These are phyloP conservation scores for Syngnathus rostellatus DNA, from an alignment of 2,797 vertebrate species.

Conservation along the genomic window DNA sequence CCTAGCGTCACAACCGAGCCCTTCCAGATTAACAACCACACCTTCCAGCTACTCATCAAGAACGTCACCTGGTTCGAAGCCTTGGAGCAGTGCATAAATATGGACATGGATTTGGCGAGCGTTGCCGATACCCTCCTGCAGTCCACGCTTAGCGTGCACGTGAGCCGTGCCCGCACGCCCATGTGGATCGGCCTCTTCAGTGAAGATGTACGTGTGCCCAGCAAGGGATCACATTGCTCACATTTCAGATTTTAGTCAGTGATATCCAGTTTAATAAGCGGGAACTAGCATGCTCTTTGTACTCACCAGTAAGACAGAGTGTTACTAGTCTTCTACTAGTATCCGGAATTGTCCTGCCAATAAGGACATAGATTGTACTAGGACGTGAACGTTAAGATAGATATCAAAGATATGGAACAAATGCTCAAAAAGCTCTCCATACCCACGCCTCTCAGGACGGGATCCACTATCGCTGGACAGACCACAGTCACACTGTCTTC, in stretches of 20 bases:
- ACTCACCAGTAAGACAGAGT: neutral
- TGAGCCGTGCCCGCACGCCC: slow-evolving; percentile 57
- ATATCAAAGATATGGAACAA: neutral
- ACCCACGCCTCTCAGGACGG: slow-evolving; percentile 65
- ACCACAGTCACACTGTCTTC: slow-evolving; percentile 78
- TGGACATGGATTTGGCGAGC: slow-evolving; percentile 79
- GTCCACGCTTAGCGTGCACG: slow-evolving; percentile 72
- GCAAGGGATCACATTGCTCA: neutral
- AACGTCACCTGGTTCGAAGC: slow-evolving; percentile 84
- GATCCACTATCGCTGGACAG: slow-evolving; percentile 83
- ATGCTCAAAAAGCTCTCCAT: neutral
- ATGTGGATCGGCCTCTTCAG: slow-evolving; percentile 92
- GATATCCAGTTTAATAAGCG: neutral
- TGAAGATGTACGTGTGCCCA: slow-evolving; percentile 67
- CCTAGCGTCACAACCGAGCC: slow-evolving; percentile 46
- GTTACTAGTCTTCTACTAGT: neutral
- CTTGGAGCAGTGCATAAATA: slow-evolving; percentile 60
- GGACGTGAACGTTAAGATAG: too few species aligned
- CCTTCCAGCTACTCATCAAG: slow-evolving; percentile 73
- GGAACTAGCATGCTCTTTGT: neutral
- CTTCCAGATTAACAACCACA: slow-evolving; percentile 64
- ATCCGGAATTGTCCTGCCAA: neutral
- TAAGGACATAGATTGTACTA: neutral
- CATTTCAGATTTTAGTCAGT: neutral
- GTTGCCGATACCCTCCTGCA: slow-evolving; percentile 78